Percentiles rank a stretch among this genome's conserved stretches.
These are phyloP conservation scores for Anneissia japonica DNA, from an alignment of 35 echinoderm and acorn worm species.

Conservation along the genomic window DNA sequence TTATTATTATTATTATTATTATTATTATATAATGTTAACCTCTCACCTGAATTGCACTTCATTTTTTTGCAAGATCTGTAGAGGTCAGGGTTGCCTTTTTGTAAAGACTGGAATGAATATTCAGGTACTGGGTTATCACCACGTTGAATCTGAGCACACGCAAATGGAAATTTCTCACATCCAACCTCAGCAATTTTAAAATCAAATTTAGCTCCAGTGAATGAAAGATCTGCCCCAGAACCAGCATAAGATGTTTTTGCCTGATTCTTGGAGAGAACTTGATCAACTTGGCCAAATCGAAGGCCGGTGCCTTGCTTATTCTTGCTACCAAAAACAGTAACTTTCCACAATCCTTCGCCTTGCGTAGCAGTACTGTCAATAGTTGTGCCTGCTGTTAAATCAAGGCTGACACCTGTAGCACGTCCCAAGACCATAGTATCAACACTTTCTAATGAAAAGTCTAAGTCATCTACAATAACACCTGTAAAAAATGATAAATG, in stretches of 20 bases:
- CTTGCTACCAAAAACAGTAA: constrained; percentile 72
- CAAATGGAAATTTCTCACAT: constrained; percentile 1
- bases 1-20: too few species aligned
- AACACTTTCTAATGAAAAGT: not conserved
- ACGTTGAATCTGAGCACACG: not conserved
- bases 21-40: too few species aligned
- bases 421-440: not conserved
- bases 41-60: not conserved
- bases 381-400: not conserved
- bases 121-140: constrained; percentile 13
- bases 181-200: constrained; percentile 10
- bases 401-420: not conserved
- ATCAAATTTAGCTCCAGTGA: not conserved
- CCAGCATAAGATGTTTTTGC: not conserved
- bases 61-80: not conserved
- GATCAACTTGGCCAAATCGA: constrained; percentile 40
- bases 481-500: not conserved
- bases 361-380: not conserved
- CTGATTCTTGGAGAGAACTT: constrained; percentile 25
- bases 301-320: constrained; percentile 66
- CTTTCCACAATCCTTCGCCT: constrained; percentile 60
- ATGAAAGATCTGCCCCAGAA: not conserved
- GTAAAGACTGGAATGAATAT: not conserved
- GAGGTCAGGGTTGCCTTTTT: not conserved
- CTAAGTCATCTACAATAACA: not conserved